These are phyloP conservation scores for Tonatia bakeri DNA, from an alignment of 2,113 vertebrate genomes.

Conservation along the genomic window DNA sequence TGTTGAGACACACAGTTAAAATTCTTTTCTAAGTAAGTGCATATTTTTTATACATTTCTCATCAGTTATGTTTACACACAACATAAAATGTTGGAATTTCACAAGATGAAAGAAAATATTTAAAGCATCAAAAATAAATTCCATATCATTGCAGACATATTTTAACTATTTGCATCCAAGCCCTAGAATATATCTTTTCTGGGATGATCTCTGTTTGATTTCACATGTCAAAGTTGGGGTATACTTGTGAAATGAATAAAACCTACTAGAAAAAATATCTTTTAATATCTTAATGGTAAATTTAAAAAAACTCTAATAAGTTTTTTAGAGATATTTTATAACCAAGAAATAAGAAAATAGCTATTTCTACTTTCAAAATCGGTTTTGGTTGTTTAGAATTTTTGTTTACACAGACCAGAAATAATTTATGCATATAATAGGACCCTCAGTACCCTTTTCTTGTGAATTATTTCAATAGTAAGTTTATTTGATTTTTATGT, in stretches of 20 bases:
- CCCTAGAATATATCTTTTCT: not conserved
- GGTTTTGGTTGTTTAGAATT: not conserved
- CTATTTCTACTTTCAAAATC: not conserved
- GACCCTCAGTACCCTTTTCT: not conserved
- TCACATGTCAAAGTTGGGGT: not conserved
- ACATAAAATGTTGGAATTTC: not conserved
- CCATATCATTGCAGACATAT: not conserved
- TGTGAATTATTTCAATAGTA: not conserved
- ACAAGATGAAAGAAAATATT: conserved; percentile 31
- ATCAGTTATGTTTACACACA: not conserved
- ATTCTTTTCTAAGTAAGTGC: not conserved
- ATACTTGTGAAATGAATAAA: not conserved
- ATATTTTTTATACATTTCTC: not conserved
- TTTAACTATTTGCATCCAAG: not conserved
- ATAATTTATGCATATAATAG: not conserved
- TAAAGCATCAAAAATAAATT: not conserved
- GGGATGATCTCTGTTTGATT: not conserved
- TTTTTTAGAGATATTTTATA: not conserved
- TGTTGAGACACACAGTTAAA: not conserved
- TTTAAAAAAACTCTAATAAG: not conserved
- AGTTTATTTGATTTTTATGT: not conserved
- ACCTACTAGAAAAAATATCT: not conserved
- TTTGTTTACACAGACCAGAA: not conserved
- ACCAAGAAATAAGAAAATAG: not conserved
- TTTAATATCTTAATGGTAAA: not conserved